phyloP scores from a whole-genome alignment of 2,797 vertebrate species.

The Triplophysa yarkandensis region DNA sequence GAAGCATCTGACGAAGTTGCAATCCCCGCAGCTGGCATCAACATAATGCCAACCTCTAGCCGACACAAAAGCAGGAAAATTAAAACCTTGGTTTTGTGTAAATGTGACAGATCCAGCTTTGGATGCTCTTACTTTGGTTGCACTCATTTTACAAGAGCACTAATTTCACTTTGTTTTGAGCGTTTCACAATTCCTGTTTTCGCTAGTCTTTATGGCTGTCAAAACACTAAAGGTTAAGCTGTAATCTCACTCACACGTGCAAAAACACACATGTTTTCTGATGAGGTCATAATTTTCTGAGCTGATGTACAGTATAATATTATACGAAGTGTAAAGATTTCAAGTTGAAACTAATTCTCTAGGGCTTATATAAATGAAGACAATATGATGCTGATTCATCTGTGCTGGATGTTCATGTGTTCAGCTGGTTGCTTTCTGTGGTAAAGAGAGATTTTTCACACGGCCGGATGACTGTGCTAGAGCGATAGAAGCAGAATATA shows the following conservation, averaged over 20 bases:
- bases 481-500: not conserved
- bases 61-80: conserved; percentile 41
- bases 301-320: not conserved
- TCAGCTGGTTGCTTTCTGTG: not conserved
- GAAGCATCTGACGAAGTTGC: conserved; percentile 27
- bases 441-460: conserved; percentile 2
- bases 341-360: not conserved
- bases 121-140: not conserved
- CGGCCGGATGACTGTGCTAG: not conserved
- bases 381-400: conserved; percentile 22
- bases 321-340: not conserved
- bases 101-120: conserved; percentile 33
- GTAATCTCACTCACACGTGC: conserved; percentile 18
- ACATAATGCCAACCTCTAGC: conserved; percentile 44
- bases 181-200: not conserved
- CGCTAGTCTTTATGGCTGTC: conserved; percentile 7
- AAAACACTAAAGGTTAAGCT: conserved; percentile 30
- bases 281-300: not conserved
- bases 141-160: conserved; percentile 15
- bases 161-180: conserved; percentile 23
- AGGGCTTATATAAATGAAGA: conserved; percentile 4
- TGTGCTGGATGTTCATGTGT: conserved; percentile 4
- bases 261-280: not conserved
- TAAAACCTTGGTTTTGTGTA: conserved; percentile 43
- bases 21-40: conserved; percentile 41